Evolutionary conservation across 2,797 vertebrate species (phyloP), one percentile per base, ranked within the genome.

Genomic region (Enteromius paludinosus): DNA sequence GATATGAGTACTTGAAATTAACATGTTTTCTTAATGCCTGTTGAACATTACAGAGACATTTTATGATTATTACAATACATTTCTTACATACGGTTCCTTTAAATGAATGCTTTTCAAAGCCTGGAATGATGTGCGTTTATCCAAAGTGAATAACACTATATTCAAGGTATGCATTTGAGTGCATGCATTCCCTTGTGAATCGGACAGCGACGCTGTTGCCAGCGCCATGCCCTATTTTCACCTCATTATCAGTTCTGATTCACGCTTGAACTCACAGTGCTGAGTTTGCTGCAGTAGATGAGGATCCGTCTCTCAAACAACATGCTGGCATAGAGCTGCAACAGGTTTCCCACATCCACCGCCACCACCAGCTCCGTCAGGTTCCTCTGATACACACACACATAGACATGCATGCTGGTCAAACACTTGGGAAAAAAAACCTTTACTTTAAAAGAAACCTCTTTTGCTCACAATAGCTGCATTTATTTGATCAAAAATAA

Each of bases 301-400:
- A 98, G 92, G 79, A 98, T 94, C 41, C 97, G 95, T 70, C 97
- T 93, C 89, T 98, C 97, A 4, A 95, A 96, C 85, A 98, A 88
- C 87, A 97, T 95, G 86, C 97, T 96, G n/a, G 96, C 96, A 3
- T 95, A 98, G 18, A 98, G 91, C 81, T 95, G 95, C 38, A 98
- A 88, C 80, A 98, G 93, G 86, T 96, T 97, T 41, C 94, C 93
- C 74, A 95, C 93, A 0, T 96, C 96, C 28, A 98, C 95, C 0
- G 96, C 96, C 41, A 98, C 95, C 66, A 98, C 95, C 85, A 97
- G 90, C 91, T 98, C 97, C 0, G 97, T 98, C 72, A 98, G 89
- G 90, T 98, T 98, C 90, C 97, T 96, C 97, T 98, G 90, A 79
- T 23, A 45, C 43, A 45, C 38, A 52, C 7, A 62, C 71, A 84